phyloP scores from a whole-genome alignment of 2,797 vertebrate genomes.

The Oceanodroma leucorhoa region DNA sequence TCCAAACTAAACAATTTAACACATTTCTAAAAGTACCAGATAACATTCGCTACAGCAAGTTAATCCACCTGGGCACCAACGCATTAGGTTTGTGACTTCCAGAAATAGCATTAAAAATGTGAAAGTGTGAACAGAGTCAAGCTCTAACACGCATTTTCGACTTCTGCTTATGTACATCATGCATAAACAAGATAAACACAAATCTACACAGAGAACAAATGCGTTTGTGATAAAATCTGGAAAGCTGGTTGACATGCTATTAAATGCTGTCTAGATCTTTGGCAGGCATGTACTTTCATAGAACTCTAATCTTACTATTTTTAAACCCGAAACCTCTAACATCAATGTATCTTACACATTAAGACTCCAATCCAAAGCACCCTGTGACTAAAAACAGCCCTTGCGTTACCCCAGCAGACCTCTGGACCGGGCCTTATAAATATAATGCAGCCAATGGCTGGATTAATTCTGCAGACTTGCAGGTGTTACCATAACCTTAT shows the following conservation, averaged over 20 bases:
- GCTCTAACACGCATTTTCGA: background rate
- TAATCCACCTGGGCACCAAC: background rate
- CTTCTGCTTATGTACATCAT: background rate
- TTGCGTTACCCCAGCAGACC: background rate
- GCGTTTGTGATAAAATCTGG: background rate
- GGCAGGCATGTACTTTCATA: background rate
- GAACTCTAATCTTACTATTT: background rate
- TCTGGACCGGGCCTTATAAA: background rate
- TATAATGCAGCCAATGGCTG: background rate
- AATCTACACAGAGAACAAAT: background rate
- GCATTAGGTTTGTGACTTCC: background rate
- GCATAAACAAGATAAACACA: background rate
- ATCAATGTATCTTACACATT: background rate
- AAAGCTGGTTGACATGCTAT: background rate
- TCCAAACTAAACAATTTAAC: background rate
- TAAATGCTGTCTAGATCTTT: background rate
- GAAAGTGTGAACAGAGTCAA: background rate
- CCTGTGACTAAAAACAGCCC: background rate
- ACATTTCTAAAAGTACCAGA: background rate
- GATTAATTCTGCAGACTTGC: background rate
- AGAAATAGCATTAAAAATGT: background rate
- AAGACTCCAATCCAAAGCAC: background rate
- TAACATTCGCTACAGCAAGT: background rate
- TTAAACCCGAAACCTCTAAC: background rate
- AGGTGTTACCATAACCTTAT: background rate